Evolutionary conservation across 1,140 invertebrate genomes (phyloP), one percentile per base, ranked within the genome.

Genomic region (Brachionus koreanus): DNA sequence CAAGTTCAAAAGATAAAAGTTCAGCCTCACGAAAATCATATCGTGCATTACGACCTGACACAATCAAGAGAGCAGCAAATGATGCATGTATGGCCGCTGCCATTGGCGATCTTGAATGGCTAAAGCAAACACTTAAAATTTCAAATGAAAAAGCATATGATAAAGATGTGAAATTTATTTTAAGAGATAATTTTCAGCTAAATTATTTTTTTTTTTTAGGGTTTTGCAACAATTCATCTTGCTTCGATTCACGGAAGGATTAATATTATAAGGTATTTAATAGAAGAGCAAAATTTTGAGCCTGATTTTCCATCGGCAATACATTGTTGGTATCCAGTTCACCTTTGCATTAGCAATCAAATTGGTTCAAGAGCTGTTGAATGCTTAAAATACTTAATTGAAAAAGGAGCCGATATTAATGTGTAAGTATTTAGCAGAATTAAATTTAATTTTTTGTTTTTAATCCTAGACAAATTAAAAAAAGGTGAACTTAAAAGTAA

Each of bases 101-200:
- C 5, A 87, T 88, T 79, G 88, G 88, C 13, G 88, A 89, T 83
- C 85, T 86, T 6, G 87, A 88, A 83, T 89, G 88, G 88, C 72
- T 89, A 46, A 86, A 86, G 75, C 88, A 88, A 79, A 87, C 86
- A 85, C 76, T 88, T 13, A 84, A 85, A 76, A 86, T 87, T 61
- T 83, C 83, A 10, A 85, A 85, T 39, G 84, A 84, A 39, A 79
- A 85, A 57, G 85, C 85, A 82, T 88, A 84, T 84, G 88, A 88
- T 83, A 86, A 88, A 86, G 87, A 88, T 85, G 87, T 88, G 85
- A 84, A 84, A 83, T 12, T 35, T 33, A 7, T 52, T 13, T 29
- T 23, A 35, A 16, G 25, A 5, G 16, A 35, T 49, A 43, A 67
- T 69, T 16, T 39, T 23, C 16, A 49, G 5, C 13, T 25, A 7